Percentiles rank a stretch among this genome's conserved stretches.
phyloP scores from a whole-genome alignment of 2,888 invertebrate species.

The Microdon myrmicae region DNA sequence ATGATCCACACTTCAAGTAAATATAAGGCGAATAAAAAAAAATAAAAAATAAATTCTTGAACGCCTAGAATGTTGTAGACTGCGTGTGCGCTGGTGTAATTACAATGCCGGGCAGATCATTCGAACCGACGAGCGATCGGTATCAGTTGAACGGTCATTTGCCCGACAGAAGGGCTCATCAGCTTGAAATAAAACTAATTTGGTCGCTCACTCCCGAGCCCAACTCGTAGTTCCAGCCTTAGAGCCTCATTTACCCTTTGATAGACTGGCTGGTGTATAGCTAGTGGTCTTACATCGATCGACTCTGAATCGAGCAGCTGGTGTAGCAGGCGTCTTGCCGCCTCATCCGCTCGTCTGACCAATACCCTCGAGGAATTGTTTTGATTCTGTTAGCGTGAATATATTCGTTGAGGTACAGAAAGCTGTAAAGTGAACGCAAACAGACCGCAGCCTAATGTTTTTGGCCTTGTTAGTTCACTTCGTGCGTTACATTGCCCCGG shows the following conservation, averaged over 20 bases:
- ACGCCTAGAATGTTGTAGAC: conserved; percentile 37
- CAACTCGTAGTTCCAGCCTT: too few relatives aligned
- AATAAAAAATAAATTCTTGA: conserved; percentile 49
- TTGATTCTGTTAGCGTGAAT: conserved; percentile 1
- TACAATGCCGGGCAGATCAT: conserved; percentile 39
- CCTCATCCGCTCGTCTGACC: conserved; percentile 1
- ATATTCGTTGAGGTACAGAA: neutral
- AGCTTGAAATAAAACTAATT: conserved; percentile 45
- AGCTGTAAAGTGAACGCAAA: conserved; percentile 25
- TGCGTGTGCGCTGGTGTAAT: conserved; percentile 26
- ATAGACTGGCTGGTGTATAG: conserved; percentile 11
- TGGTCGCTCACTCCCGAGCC: conserved; percentile 41
- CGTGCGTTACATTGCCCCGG: conserved; percentile 14
- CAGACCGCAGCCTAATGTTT: conserved; percentile 31
- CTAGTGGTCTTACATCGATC: neutral
- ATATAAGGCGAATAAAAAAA: too few relatives aligned
- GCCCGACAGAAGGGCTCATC: conserved; percentile 48
- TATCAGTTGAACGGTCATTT: conserved; percentile 51
- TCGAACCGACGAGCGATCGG: conserved; percentile 37
- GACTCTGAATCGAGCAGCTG: neutral
- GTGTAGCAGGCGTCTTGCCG: conserved; percentile 10
- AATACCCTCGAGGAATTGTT: conserved; percentile 7
- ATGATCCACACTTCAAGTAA: too few relatives aligned
- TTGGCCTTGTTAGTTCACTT: conserved; percentile 37
- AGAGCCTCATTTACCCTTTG: conserved; percentile 2